Conservation (phyloP, 23 tunicate genomes). For the Halocynthia aurantium region DNA sequence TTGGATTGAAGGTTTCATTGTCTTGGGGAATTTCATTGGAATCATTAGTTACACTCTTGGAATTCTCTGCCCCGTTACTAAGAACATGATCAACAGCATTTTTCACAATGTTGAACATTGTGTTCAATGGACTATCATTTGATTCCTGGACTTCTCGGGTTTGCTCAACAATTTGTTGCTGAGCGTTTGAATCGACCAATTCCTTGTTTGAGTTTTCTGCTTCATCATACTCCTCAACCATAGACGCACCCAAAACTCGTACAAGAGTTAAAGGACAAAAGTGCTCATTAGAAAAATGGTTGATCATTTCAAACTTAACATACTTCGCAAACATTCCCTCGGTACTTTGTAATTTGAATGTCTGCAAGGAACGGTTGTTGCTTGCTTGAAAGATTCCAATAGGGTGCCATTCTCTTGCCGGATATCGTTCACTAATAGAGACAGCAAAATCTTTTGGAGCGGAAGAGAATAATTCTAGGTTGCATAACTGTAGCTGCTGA, state of each 20-base stretch:
- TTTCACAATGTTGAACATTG: conserved; percentile 57
- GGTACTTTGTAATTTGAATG: conserved; percentile 40
- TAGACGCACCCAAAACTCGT: conserved; percentile 85
- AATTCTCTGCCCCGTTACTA: conserved; percentile 39
- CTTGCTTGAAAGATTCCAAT: conserved; percentile 78
- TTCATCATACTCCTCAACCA: conserved; percentile 89
- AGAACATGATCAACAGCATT: conserved; percentile 69
- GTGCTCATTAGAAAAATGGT: conserved; percentile 88
- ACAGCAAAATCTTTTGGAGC: conserved; percentile 63
- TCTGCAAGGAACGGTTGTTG: conserved; percentile 64
- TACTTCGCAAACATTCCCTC: conserved; percentile 85
- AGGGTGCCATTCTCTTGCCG: conserved; percentile 78
- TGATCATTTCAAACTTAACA: conserved; percentile 86
- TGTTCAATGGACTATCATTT: conserved; percentile 42
- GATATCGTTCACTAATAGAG: conserved; percentile 75
- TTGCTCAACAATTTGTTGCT: background rate
- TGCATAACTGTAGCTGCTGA: conserved; percentile 75
- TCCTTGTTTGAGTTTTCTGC: conserved; percentile 26
- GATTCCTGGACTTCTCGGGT: background rate
- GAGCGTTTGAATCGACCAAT: background rate
- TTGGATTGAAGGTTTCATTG: conserved; percentile 58
- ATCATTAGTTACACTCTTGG: background rate
- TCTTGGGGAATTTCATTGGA: conserved; percentile 6
- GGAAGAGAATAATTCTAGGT: conserved; percentile 82
- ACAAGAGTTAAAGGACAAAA: conserved; percentile 86